Evolutionary conservation across 2,888 invertebrate species (phyloP), one percentile per base, ranked within the genome.

Genomic region (Phymatocera aterrima): DNA sequence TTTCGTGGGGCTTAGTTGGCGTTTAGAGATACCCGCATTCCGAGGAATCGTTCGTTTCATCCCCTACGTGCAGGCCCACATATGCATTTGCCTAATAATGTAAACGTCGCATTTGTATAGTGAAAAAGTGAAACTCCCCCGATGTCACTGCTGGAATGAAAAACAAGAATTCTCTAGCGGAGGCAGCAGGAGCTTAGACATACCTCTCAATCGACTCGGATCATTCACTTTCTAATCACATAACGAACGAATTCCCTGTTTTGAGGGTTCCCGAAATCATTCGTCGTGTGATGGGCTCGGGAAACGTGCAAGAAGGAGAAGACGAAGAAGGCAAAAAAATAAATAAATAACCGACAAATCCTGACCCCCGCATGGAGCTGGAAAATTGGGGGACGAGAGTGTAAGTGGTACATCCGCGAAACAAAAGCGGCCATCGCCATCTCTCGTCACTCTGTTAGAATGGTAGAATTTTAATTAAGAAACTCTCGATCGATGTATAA

Each of bases 31-130:
- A 75, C 74, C 88, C 87, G 86, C 88, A 88, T 87, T 79, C 80
- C 78, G 70, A 68, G 77, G 79, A 40, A 70, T 70, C 31, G n/a
- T n/a, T n/a, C 28, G 15, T 31, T n/a, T 18, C 70, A 18, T 51
- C 28, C 48, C 31, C 15, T 64, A 21, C 40, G 8, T 8, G 4
- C 43, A 28, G 12, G 18, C 43, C 70, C 70, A 60, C 40, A 48
- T 48, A 70, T 81, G 83, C 85, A 85, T 87, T 88, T 87, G 85
- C 85, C 87, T 87, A 85, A 87, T 87, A 87, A 86, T 84, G 85
- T 85, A 87, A 87, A 86, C 85, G 86, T 68, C 80, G 34, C 21
- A 18, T 31, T 31, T 2, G 18, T 3, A 34, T n/a, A 70, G 31
- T n/a, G 31, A 70, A 70, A 70, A 48, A 70, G 34, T 21, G 18